These are phyloP conservation scores for Ophiothrix spiculata DNA, from an alignment of 35 echinoderm and acorn worm genomes.

Conservation along the genomic window DNA sequence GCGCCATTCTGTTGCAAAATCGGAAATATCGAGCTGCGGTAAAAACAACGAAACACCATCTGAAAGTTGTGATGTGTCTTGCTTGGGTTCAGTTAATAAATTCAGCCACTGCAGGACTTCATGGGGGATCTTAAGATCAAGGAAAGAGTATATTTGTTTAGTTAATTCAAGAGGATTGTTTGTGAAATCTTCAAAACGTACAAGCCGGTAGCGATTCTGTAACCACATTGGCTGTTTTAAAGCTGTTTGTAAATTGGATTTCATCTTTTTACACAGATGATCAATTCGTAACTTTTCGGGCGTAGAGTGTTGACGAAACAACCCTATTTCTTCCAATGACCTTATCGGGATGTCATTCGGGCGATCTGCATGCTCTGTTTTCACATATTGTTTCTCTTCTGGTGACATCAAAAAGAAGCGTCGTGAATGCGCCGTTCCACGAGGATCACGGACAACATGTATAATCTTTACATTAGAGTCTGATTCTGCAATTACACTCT, in stretches of 20 bases:
- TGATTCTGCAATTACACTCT: conserved; percentile 29
- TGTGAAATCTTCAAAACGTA: conserved; percentile 73
- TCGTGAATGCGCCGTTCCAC: conserved; percentile 62
- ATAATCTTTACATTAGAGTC: conserved; percentile 65
- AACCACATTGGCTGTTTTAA: conserved; percentile 54
- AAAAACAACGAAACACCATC: conserved; percentile 35
- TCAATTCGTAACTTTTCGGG: conserved; percentile 46
- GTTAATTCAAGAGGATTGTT: conserved; percentile 30
- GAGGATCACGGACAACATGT: conserved; percentile 74
- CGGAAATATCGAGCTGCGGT: conserved; percentile 43
- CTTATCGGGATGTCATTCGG: background rate
- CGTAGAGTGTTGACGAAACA: background rate
- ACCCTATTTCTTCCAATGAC: background rate
- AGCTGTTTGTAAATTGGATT: conserved; percentile 46
- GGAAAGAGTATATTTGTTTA: conserved; percentile 56
- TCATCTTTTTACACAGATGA: conserved; percentile 53
- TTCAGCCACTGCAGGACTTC: conserved; percentile 50
- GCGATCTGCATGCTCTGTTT: background rate
- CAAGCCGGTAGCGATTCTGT: conserved; percentile 51
- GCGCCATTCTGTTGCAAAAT: conserved; percentile 57
- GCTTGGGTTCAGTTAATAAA: conserved; percentile 30
- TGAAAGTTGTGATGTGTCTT: background rate
- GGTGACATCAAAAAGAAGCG: background rate
- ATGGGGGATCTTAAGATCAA: conserved; percentile 34
- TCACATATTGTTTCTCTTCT: background rate